These are phyloP conservation scores for Zeuzera pyrina DNA, from an alignment of 2,888 invertebrate species.

Conservation along the genomic window DNA sequence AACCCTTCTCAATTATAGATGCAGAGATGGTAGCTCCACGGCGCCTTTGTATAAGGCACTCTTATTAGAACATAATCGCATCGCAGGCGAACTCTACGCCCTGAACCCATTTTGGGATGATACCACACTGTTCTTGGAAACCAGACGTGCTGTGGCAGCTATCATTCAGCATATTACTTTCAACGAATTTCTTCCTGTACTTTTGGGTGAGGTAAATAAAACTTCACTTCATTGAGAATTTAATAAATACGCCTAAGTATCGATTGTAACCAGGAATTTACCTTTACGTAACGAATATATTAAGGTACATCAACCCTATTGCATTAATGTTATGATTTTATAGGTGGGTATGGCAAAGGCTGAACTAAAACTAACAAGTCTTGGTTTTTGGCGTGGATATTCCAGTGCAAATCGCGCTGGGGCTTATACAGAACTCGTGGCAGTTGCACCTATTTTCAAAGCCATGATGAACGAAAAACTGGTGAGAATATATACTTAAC, in stretches of 20 bases:
- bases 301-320: no score
- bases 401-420: conserved; percentile 87
- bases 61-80: conserved; percentile 84
- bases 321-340: no score
- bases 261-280: no score
- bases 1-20: conserved; percentile 47
- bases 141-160: conserved; percentile 81
- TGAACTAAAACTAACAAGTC: conserved; percentile 74
- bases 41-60: conserved; percentile 82
- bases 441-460: conserved; percentile 81
- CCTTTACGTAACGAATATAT: no score
- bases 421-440: conserved; percentile 81
- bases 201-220: conserved; percentile 82
- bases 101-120: conserved; percentile 88
- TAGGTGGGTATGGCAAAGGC: conserved; percentile 77
- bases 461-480: conserved; percentile 82
- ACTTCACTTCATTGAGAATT: no score
- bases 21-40: conserved; percentile 76
- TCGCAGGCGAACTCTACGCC: conserved; percentile 78
- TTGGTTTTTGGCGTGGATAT: conserved; percentile 85
- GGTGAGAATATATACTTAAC: no score
- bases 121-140: conserved; percentile 81
- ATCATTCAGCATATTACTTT: conserved; percentile 89
- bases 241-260: no score
- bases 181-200: conserved; percentile 85